Evolutionary conservation across 2,888 invertebrate species (phyloP), one percentile per base, ranked within the genome.

Genomic region (Eretmocerus hayati): DNA sequence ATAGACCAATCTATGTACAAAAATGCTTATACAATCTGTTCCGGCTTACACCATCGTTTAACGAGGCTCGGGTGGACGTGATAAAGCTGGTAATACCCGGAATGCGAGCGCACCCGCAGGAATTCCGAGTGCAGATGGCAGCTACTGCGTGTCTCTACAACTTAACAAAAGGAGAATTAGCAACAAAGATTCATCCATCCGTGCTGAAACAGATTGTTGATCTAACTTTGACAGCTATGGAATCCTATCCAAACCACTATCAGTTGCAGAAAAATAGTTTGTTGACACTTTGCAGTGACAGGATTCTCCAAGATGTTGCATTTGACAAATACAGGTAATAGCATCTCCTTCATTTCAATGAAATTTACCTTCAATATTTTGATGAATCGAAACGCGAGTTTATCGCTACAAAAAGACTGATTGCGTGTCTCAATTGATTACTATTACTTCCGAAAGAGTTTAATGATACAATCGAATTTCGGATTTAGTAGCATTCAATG

Each of bases 91-190:
- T 77, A 5, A 61, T 77, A 46, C 73, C 74, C 5, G 75, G 75
- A 30, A 76, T 76, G 76, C 65, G 66, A 55, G 66, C 67, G 18
- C 77, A 80, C 65, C 72, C 75, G 5, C 70, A 72, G 38, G 74
- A 75, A 56, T 78, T 83, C 56, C 79, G 80, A 15, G 81, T 85
- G 18, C 85, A 85, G 69, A 81, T 85, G 78, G 84, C 85, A 13
- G 84, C 82, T 13, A 85, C 85, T 3, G 85, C 85, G 16, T 85
- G 85, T 63, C 73, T 86, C 18, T 85, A 85, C 64, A 85, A 85
- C 69, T 74, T 86, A 43, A 82, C 84, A 0, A 79, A 81, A 59
- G 80, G 80, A 18, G 81, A 81, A 57, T 65, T 82, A 8, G 80
- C 81, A 1, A 74, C 76, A 49, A 76, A 76, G 60, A 78, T 85